Evolutionary conservation across 1,140 invertebrate species (phyloP), one percentile per base, ranked within the genome.

Genomic region (Bombus difficillimus): DNA sequence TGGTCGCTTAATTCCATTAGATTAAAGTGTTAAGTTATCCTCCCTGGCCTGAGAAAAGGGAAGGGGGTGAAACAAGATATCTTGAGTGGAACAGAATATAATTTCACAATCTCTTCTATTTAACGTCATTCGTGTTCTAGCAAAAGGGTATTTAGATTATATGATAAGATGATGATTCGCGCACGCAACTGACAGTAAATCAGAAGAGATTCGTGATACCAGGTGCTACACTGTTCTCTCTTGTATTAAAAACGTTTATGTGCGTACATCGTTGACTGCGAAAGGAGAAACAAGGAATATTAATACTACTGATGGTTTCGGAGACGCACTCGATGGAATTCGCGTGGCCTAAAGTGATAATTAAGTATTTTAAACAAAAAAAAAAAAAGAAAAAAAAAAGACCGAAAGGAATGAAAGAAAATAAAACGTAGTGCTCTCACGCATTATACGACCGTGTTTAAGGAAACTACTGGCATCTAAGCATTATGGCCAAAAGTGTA

Each of bases 301-400:
- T 37, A 25, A 73, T 10, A 18, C 43, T 75, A 66, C 57, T 39
- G 41, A 66, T 75, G 57, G 80, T 81, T 59, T 76, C 59, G 73
- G 62, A 78, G 59, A 81, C 47, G 75, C 86, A 83, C 59, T 85
- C 53, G 77, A 82, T 41, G 81, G 75, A 79, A 87, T 87, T 81
- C 76, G 53, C 74, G 83, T 90, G 91, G 90, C 91, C 90, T 91
- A 92, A 90, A 66, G 59, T 81, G 81, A 81, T 86, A 90, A 75
- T 83, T 86, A 87, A 90, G 81, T 91, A 88, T 88, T 83, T 86
- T 83, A n/a, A 66, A 68, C n/a, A 57, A 53, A 57, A 69, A 37
- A 37, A 39, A 18, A 18, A 77, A 28, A 15, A 57, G 64, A 57
- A 69, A 37, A 37, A 39, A 18, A 18, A 77, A 28, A 15, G 13